Percentiles rank a stretch among this genome's conserved stretches.
These are phyloP conservation scores for Myiotriccus ornatus DNA, from an alignment of 2,797 vertebrate genomes.

Conservation along the genomic window DNA sequence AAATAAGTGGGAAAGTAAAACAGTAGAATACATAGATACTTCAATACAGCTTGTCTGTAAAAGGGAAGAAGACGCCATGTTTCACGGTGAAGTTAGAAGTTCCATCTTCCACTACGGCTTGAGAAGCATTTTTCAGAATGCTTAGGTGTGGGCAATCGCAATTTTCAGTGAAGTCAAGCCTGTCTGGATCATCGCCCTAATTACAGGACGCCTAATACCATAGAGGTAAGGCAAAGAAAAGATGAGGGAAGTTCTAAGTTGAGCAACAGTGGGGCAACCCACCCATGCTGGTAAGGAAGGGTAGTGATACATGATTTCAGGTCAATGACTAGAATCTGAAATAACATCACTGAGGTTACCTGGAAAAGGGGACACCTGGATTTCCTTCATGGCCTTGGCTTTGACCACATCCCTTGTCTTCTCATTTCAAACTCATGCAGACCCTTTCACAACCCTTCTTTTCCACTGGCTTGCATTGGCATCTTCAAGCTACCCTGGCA, in stretches of 20 bases:
- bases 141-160: background rate
- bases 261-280: background rate
- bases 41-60: background rate
- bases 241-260: background rate
- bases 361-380: background rate
- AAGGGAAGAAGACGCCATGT: background rate
- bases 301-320: background rate
- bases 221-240: background rate
- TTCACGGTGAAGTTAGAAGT: background rate
- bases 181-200: background rate
- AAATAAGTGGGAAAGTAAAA: background rate
- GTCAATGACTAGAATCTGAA: background rate
- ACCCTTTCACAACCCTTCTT: background rate
- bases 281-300: background rate
- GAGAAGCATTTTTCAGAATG: background rate
- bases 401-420: background rate
- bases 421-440: background rate
- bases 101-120: background rate
- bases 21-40: background rate
- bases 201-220: background rate
- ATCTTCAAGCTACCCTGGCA: background rate
- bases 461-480: background rate
- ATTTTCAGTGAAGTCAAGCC: background rate
- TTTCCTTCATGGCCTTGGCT: background rate
- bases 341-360: background rate